Evolutionary conservation across 2,888 invertebrate genomes (phyloP), one percentile per base, ranked within the genome.

Genomic region (Patella ulyssiponensis): DNA sequence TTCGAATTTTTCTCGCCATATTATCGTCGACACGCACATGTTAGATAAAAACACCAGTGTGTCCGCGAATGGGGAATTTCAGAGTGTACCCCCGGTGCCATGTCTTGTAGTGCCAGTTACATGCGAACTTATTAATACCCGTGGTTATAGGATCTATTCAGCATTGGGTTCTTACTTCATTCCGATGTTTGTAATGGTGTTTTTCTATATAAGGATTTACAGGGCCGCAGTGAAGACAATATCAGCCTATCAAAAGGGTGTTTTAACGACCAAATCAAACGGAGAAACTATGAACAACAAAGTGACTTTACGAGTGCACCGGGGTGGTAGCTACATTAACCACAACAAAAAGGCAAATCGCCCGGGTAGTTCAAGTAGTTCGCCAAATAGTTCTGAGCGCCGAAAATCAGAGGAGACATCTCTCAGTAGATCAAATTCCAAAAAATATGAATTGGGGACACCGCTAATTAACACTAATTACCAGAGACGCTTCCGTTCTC

Each of bases 141-240:
- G 96, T 72, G 97, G 97, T 76, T 99, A 99, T 93, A 97, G 98
- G 77, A 95, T 99, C 77, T 98, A 98, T 93, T 98, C 98, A 4
- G 98, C 98, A 0, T 94, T 98, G 44, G 98, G 98, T n/a, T 98
- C 98, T 82, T 99, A 99, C 93, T 98, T 97, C 93, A 94, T 98
- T 89, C 99, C 99, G n/a, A 99, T 98, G 93, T 94, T 98, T 88
- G 97, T 99, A 83, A 98, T 99, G 98, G 95, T 98, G 90, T 96
- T 96, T 92, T 96, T 97, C 91, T 97, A 97, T 92, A 95, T 93
- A 92, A 95, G 97, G 88, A 94, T 99, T 81, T 99, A 98, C 93
- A 94, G 96, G 84, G 97, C 98, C 5, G 99, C 98, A 0, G 90
- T 82, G 80, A 90, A 84, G 85, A 92, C 88, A 82, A 92, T 88